Conservation (phyloP, 2,113 vertebrate species). For the Paralichthys olivaceus region DNA sequence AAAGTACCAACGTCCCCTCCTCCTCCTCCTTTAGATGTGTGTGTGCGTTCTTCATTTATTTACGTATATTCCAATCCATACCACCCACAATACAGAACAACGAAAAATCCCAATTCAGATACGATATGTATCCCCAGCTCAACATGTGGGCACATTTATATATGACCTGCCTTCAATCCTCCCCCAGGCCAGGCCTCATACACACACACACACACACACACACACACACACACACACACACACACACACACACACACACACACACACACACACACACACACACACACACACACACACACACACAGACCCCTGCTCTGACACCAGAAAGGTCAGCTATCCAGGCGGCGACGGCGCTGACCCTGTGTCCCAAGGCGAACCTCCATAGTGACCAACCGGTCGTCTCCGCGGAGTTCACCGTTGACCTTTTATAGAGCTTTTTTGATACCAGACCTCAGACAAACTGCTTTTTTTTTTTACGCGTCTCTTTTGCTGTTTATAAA, state of each 20-base stretch:
- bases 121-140: constrained; percentile 33
- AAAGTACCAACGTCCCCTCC: constrained; percentile 58
- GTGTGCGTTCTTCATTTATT: constrained; percentile 35
- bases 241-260: constrained; percentile 1
- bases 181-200: constrained; percentile 62
- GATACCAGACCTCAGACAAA: constrained; percentile 58
- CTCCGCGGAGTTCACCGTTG: constrained; percentile 41
- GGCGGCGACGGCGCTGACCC: constrained; percentile 54
- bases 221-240: constrained; percentile 7
- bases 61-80: constrained; percentile 30
- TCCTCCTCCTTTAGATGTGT: neutral
- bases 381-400: constrained; percentile 35
- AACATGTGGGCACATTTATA: constrained; percentile 79
- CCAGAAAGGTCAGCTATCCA: constrained; percentile 72
- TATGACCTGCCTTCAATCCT: constrained; percentile 65
- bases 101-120: constrained; percentile 37
- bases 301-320: constrained; percentile 46
- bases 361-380: constrained; percentile 61
- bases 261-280: constrained; percentile 10
- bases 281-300: neutral
- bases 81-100: constrained; percentile 16
- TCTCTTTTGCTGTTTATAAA: constrained; percentile 1
- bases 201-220: constrained; percentile 31
- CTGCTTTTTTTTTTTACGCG: constrained; percentile 9
- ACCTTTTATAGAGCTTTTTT: constrained; percentile 65